Evolutionary conservation across 2,888 invertebrate species (phyloP).

Genomic region (Plebejus melissa): DNA sequence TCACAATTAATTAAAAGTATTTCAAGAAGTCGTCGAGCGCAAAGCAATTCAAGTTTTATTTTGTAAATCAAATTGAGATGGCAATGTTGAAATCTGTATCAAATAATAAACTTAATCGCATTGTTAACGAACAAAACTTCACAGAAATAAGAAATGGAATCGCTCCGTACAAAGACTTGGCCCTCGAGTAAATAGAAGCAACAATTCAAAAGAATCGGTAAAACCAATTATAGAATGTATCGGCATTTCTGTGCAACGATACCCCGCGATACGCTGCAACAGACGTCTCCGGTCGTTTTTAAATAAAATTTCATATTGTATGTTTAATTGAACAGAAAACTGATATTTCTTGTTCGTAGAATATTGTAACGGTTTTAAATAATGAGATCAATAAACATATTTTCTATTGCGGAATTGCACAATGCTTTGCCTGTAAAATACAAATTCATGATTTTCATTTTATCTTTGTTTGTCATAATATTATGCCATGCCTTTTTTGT

Average conservation of each 20-base stretch:
- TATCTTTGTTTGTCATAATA: not conserved
- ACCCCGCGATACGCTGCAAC: conserved; percentile 19
- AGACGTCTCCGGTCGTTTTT: conserved; percentile 20
- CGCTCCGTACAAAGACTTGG: conserved; percentile 16
- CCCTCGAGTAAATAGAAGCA: conserved; percentile 13
- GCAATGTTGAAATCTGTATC: conserved; percentile 13
- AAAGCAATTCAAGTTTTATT: conserved; percentile 18
- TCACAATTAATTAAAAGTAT: conserved; percentile 7
- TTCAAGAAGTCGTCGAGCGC: conserved; percentile 5
- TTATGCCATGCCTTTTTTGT: not conserved
- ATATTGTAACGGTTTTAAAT: conserved; percentile 5
- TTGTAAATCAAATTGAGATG: conserved; percentile 7
- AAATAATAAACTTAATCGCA: conserved; percentile 16
- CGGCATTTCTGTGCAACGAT: not conserved
- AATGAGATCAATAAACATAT: not conserved
- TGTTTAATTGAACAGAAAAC: conserved; percentile 28
- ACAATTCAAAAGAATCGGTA: conserved; percentile 19
- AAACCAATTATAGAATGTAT: conserved; percentile 27
- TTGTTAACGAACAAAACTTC: conserved; percentile 20
- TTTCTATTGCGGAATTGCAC: not conserved
- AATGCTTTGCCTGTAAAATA: not conserved
- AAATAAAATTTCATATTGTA: conserved; percentile 17
- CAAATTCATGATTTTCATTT: not conserved
- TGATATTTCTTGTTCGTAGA: conserved; percentile 22
- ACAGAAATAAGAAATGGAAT: conserved; percentile 18